A percentile compares a stretch with the other conserved stretches of the same genome.
Evolutionary conservation across 2,113 vertebrate genomes (phyloP).

Genomic region (Dasypus novemcinctus): DNA sequence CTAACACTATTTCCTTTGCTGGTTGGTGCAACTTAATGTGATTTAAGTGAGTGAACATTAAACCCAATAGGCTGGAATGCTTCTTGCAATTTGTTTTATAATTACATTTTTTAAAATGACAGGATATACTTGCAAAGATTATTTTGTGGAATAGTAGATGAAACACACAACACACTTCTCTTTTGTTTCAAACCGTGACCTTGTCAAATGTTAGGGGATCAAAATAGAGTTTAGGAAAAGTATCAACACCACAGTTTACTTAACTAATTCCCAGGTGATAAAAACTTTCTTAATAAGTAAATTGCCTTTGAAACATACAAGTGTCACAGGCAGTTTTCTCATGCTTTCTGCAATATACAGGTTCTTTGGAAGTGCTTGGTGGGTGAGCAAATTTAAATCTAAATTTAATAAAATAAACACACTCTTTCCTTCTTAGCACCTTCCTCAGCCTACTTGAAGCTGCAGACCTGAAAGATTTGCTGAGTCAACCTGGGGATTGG

Average conservation of each 20-base stretch:
- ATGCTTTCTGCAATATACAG: not conserved
- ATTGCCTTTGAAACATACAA: not conserved
- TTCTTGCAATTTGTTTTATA: not conserved
- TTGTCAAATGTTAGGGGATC: not conserved
- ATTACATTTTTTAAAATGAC: not conserved
- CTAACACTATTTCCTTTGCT: not conserved
- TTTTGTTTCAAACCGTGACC: not conserved
- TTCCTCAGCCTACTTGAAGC: slow-evolving; percentile 94
- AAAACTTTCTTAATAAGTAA: not conserved
- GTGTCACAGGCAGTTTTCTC: not conserved
- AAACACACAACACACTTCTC: not conserved
- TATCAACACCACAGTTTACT: not conserved
- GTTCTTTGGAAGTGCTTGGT: not conserved
- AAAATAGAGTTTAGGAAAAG: not conserved
- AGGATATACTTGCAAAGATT: not conserved
- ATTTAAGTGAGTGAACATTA: not conserved
- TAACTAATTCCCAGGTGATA: not conserved
- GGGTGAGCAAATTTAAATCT: not conserved
- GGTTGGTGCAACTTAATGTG: not conserved
- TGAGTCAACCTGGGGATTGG: slow-evolving; percentile 89
- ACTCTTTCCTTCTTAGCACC: slow-evolving; percentile 81
- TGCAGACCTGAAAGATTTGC: slow-evolving; percentile 91
- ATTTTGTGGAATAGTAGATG: not conserved
- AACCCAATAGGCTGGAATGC: not conserved
- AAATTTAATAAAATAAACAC: not conserved